Percentiles rank a stretch among this genome's conserved stretches.
These are phyloP conservation scores for Rhagologus leucostigma DNA, from an alignment of 2,113 vertebrate genomes.

Conservation along the genomic window DNA sequence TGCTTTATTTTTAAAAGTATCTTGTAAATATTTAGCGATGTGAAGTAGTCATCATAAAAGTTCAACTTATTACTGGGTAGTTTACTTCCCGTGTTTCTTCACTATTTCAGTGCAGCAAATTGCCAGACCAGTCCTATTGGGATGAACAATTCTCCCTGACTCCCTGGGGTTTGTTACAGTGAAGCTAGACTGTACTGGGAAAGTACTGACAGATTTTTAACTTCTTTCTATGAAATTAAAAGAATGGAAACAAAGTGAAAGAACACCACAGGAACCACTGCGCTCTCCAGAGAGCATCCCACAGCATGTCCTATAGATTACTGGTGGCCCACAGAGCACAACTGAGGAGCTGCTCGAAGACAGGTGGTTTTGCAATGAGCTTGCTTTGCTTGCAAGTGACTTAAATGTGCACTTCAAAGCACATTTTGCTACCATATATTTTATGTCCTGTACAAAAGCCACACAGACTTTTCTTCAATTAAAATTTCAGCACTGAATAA, in stretches of 20 bases:
- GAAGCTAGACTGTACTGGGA: neutral
- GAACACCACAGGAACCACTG: neutral
- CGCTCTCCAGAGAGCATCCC: neutral
- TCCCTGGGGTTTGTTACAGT: neutral
- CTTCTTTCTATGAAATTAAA: neutral
- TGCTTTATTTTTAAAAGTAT: neutral
- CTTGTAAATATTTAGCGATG: neutral
- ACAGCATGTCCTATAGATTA: neutral
- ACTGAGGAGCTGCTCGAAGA: neutral
- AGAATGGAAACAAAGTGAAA: neutral
- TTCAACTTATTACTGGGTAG: neutral
- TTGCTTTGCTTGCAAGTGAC: neutral
- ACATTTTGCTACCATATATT: neutral
- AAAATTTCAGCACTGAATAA: neutral
- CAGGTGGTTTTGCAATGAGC: neutral
- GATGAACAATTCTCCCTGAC: neutral
- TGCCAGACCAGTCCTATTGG: neutral
- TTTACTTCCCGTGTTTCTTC: neutral
- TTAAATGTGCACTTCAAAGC: neutral
- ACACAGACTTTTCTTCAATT: neutral
- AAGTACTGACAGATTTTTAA: conserved; percentile 3
- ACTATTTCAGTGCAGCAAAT: neutral
- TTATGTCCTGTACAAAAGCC: neutral
- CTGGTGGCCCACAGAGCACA: neutral
- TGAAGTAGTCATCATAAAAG: neutral